Evolutionary conservation across 2,113 vertebrate species (phyloP).

Genomic region (Eurystomus gularis): DNA sequence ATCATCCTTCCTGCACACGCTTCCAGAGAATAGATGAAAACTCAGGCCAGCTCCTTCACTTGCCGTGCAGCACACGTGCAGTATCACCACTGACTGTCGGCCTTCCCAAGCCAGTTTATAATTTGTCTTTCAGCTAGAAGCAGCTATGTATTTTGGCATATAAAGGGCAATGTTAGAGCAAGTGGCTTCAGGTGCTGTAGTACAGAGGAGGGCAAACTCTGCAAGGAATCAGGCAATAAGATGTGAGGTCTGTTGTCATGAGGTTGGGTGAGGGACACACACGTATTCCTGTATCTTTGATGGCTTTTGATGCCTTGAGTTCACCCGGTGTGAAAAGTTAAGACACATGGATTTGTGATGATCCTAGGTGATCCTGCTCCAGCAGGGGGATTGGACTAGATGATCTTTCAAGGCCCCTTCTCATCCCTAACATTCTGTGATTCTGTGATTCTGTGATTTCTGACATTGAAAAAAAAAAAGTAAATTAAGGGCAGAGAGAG

Average conservation of each 20-base stretch:
- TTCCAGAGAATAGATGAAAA: background rate
- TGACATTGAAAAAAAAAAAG: background rate
- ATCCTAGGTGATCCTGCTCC: no score
- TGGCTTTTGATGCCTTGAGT: background rate
- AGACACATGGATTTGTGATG: background rate
- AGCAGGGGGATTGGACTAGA: no score
- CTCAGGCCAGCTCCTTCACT: background rate
- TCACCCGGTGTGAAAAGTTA: background rate
- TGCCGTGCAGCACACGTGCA: rapidly evolving
- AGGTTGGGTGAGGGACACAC: no score
- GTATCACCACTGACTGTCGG: background rate
- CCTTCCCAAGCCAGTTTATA: background rate
- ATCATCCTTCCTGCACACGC: background rate
- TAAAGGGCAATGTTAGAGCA: background rate
- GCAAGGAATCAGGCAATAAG: background rate
- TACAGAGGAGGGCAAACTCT: background rate
- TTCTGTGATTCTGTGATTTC: no score
- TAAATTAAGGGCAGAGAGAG: background rate
- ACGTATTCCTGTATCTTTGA: background rate
- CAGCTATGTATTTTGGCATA: background rate
- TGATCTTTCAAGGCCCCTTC: no score
- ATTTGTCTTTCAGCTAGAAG: background rate
- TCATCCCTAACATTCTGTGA: no score
- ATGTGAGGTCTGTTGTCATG: background rate
- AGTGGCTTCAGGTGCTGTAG: background rate